Evolutionary conservation across 2,113 vertebrate genomes (phyloP).

Genomic region (Larimichthys polyactis): DNA sequence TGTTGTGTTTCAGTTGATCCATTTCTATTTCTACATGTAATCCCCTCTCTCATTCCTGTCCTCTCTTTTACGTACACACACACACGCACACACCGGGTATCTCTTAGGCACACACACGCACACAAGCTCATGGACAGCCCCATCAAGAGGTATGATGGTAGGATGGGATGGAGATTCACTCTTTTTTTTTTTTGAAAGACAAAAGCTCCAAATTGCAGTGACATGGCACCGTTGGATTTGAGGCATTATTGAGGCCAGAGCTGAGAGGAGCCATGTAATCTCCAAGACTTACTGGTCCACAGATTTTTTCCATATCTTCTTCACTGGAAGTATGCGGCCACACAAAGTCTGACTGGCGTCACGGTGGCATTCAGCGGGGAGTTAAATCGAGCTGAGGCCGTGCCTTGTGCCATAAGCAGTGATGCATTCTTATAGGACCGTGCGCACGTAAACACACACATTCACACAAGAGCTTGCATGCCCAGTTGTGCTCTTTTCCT

Average conservation of each 20-base stretch:
- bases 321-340: constrained; percentile 77
- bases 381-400: constrained; percentile 78
- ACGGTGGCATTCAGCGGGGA: constrained; percentile 76
- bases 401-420: constrained; percentile 70
- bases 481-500: constrained; percentile 60
- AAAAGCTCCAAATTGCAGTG: constrained; percentile 73
- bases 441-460: constrained; percentile 54
- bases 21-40: constrained; percentile 82
- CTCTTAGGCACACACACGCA: constrained; percentile 41
- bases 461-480: constrained; percentile 47
- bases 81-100: constrained; percentile 27
- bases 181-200: constrained; percentile 64
- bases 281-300: constrained; percentile 74
- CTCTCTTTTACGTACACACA: constrained; percentile 48
- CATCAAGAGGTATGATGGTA: constrained; percentile 40
- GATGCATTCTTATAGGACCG: constrained; percentile 63
- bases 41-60: constrained; percentile 72
- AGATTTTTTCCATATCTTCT: constrained; percentile 86
- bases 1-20: constrained; percentile 86
- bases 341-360: constrained; percentile 85
- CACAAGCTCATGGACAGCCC: constrained; percentile 39
- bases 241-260: constrained; percentile 70
- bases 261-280: constrained; percentile 83
- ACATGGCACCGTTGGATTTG: constrained; percentile 78
- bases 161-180: constrained; percentile 42